A percentile compares a stretch with the other conserved stretches of the same genome.
phyloP scores from a whole-genome alignment of 2,113 vertebrate genomes.

The Lamprotornis superbus region DNA sequence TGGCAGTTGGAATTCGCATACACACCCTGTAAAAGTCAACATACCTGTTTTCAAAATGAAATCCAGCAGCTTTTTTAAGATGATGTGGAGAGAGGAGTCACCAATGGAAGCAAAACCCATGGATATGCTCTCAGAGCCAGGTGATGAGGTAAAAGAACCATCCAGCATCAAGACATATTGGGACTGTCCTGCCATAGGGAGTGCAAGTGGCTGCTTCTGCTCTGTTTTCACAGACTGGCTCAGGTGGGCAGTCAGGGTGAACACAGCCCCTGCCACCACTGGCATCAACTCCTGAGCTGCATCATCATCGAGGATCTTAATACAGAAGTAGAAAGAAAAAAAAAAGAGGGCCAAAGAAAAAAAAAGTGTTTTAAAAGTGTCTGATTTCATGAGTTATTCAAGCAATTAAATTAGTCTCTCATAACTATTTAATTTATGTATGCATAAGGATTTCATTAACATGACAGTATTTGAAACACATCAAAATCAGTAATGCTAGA shows the following conservation, averaged over 20 bases:
- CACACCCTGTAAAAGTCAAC: background rate
- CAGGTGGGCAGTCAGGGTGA: conserved; percentile 93
- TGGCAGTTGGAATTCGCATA: background rate
- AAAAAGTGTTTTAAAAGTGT: background rate
- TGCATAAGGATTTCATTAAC: background rate
- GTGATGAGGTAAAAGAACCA: conserved; percentile 51
- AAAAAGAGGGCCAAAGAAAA: background rate
- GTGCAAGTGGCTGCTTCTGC: conserved; percentile 82
- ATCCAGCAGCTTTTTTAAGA: conserved; percentile 93
- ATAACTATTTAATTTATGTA: background rate
- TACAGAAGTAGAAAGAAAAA: background rate
- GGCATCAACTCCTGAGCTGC: conserved; percentile 95
- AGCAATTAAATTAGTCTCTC: background rate
- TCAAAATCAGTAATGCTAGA: background rate
- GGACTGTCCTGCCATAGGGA: conserved; percentile 17
- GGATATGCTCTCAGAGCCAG: conserved; percentile 71
- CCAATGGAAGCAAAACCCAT: conserved; percentile 90
- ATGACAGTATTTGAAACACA: background rate
- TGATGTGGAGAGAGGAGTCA: conserved; percentile 94
- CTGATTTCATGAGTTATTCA: background rate
- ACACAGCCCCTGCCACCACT: conserved; percentile 92
- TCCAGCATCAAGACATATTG: conserved; percentile 70
- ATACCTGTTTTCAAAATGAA: conserved; percentile 96
- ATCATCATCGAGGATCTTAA: conserved; percentile 92
- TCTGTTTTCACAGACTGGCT: conserved; percentile 92